Evolutionary conservation across 2,797 vertebrate genomes (phyloP).

Genomic region (Sebastes melanostomus): DNA sequence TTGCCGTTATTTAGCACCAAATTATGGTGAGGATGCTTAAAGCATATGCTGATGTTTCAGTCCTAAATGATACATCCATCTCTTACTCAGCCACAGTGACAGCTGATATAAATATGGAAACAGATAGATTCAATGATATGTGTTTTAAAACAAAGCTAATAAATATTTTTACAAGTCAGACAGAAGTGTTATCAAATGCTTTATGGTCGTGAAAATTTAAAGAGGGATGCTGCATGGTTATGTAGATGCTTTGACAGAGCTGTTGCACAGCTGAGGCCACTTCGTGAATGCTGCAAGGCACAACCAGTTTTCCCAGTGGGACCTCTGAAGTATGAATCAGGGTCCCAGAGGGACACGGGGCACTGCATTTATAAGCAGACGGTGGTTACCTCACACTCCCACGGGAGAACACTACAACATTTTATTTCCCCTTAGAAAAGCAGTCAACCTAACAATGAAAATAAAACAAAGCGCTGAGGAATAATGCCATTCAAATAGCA

Average conservation of each 20-base stretch:
- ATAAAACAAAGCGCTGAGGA: slow-evolving; percentile 35
- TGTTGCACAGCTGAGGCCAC: slow-evolving; percentile 2
- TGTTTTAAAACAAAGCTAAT: slow-evolving; percentile 15
- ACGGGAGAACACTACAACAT: slow-evolving; percentile 26
- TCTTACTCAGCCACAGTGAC: neutral
- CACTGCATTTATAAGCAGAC: slow-evolving; percentile 63
- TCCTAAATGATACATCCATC: slow-evolving; percentile 11
- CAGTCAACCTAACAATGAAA: slow-evolving; percentile 53
- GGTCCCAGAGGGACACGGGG: slow-evolving; percentile 42
- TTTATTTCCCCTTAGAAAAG: slow-evolving; percentile 46
- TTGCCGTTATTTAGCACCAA: neutral
- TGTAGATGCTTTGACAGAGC: slow-evolving; percentile 6
- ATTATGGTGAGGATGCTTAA: slow-evolving; percentile 7
- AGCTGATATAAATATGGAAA: slow-evolving; percentile 19
- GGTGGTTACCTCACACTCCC: slow-evolving; percentile 46
- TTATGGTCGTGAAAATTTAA: neutral
- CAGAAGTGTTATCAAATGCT: slow-evolving; percentile 7
- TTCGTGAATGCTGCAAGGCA: slow-evolving; percentile 41
- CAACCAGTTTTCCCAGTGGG: slow-evolving; percentile 51
- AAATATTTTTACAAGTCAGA: neutral
- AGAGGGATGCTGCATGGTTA: neutral
- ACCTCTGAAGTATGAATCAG: slow-evolving; percentile 32
- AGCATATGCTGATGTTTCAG: neutral
- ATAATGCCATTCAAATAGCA: slow-evolving; percentile 44
- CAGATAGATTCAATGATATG: neutral